Evolutionary conservation across 2,888 invertebrate species (phyloP).

Genomic region (Drosophila anceps): DNA sequence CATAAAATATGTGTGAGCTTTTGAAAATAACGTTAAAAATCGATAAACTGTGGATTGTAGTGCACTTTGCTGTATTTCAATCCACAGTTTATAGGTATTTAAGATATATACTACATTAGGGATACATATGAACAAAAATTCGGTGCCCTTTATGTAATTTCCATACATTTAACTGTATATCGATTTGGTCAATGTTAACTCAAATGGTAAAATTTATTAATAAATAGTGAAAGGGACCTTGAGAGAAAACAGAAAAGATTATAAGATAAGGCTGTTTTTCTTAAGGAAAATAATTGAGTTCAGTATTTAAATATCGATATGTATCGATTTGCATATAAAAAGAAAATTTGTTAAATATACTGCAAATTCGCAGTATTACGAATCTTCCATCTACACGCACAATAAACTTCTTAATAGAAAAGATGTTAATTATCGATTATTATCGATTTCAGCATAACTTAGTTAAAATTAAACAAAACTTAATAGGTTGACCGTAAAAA

Average conservation of each 20-base stretch:
- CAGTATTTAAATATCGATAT: neutral
- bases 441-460: neutral
- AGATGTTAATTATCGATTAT: too few relatives aligned
- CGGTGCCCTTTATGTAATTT: neutral
- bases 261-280: accelerated
- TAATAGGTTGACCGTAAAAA: too few relatives aligned
- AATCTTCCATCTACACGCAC: neutral
- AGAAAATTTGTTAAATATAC: neutral
- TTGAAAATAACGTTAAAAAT: neutral
- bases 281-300: neutral
- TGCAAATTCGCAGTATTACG: neutral
- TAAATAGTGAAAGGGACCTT: neutral
- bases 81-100: neutral
- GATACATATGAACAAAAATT: neutral
- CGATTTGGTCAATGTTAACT: neutral
- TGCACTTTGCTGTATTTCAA: neutral
- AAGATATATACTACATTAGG: neutral
- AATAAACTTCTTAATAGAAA: too few relatives aligned
- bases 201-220: neutral
- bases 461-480: neutral
- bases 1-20: too few relatives aligned
- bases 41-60: neutral
- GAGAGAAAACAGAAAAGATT: neutral
- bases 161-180: too few relatives aligned
- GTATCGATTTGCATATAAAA: neutral